Base-by-base conservation (phyloP, 1,140 invertebrate species). In the Apocrypta bakeri region DNA sequence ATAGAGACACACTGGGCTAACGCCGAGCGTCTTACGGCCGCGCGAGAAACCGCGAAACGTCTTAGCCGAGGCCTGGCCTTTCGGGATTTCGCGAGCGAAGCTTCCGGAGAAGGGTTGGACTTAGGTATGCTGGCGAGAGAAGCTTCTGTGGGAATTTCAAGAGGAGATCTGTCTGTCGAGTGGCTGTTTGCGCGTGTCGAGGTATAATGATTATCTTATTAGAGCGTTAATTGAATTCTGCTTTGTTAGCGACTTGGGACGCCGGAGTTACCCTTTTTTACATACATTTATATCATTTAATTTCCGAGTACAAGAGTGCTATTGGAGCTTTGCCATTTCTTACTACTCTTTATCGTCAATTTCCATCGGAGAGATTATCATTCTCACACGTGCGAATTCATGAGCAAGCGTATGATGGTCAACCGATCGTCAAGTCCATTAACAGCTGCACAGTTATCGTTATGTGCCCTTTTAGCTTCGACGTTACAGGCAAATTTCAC, bases 11-110 rank as follows among this genome's bases (percentile, higher is more conserved):
- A 9, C 31, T 9, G 29, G 63, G 63, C 21, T 21, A 24, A n/a
- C 21, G 25, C 73, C 3, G 33, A 37, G 48, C 69, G 31, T 64
- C 48, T 61, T 61, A 66, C 27, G 69, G 11, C 25, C 14, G 12
- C 75, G 82, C 63, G 64, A 83, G 76, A 83, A 79, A 83, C 82
- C 82, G 76, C 82, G 76, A 83, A 79, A 83, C 82, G 82, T 79
- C 82, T 83, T 83, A 61, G 73, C 14, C 73, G 81, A 72, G 25
- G 31, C 21, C 42, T 14, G 21, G 24, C 74, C 81, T 76, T 77
- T 63, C 25, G 66, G 81, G 80, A 82, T 76, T 82, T 69, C 63
- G 63, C 64, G 72, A 64, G 66, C 33, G 33, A 56, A 21, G 68
- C 73, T 66, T 71, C 72, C 21, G 31, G 66, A 63, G 75, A 6